Percentiles rank a stretch among this genome's conserved stretches.
phyloP scores from a whole-genome alignment of 2,113 vertebrate species.

The Lates calcarifer region DNA sequence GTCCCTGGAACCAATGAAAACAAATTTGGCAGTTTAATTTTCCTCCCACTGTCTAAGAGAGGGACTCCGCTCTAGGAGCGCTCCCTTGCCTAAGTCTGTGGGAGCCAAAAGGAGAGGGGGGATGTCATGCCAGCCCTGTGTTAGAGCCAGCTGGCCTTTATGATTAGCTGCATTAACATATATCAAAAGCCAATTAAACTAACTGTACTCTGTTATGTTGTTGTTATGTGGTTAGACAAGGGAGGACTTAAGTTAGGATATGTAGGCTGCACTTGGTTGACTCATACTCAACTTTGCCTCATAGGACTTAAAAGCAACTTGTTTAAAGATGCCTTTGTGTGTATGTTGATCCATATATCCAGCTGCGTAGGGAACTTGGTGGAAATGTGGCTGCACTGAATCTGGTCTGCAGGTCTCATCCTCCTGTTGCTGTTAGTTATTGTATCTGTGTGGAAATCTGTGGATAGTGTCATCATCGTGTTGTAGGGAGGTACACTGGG shows the following conservation, averaged over 20 bases:
- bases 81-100: conserved; percentile 64
- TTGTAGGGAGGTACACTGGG: conserved; percentile 34
- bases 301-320: conserved; percentile 57
- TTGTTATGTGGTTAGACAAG: conserved; percentile 71
- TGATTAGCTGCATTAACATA: conserved; percentile 85
- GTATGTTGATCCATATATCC: neutral
- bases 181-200: conserved; percentile 87
- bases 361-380: neutral
- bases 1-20: conserved; percentile 86
- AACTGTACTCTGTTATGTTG: conserved; percentile 81
- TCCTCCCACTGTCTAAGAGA: conserved; percentile 85
- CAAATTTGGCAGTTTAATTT: conserved; percentile 90
- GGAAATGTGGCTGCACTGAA: neutral
- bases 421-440: conserved; percentile 26
- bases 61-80: conserved; percentile 78
- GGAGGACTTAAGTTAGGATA: conserved; percentile 67
- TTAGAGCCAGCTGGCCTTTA: conserved; percentile 80
- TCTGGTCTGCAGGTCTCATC: conserved; percentile 9
- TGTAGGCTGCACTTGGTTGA: conserved; percentile 61
- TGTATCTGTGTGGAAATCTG: conserved; percentile 47
- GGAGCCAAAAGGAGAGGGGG: conserved; percentile 70
- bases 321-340: conserved; percentile 38
- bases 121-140: conserved; percentile 71
- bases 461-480: conserved; percentile 36
- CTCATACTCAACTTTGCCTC: conserved; percentile 57